phyloP scores from a whole-genome alignment of 2,797 vertebrate genomes.

The Falco rusticolus region DNA sequence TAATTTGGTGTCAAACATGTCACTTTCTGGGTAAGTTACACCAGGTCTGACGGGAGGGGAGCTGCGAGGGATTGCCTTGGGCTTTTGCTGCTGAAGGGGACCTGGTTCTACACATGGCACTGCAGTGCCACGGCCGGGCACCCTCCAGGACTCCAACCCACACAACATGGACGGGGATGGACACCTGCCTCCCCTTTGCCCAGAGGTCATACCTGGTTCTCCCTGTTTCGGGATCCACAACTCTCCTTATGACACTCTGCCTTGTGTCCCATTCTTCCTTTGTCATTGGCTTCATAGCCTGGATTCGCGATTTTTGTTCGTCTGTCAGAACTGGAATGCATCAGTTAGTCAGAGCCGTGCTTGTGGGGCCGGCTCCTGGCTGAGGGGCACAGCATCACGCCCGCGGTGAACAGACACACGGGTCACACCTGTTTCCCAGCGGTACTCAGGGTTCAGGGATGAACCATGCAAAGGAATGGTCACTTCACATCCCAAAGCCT shows the following conservation, averaged over 20 bases:
- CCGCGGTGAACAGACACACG: fast-evolving
- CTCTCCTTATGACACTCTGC: slow-evolving; percentile 91
- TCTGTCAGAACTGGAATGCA: slow-evolving; percentile 87
- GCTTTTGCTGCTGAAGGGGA: neutral
- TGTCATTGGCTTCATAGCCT: slow-evolving; percentile 94
- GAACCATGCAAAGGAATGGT: neutral
- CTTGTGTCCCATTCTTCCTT: slow-evolving; percentile 96
- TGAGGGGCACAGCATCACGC: neutral
- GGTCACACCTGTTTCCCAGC: fast-evolving
- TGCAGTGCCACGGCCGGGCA: neutral
- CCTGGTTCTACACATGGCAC: too few relatives aligned
- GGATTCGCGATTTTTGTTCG: slow-evolving; percentile 93
- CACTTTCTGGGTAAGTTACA: neutral
- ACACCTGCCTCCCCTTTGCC: neutral
- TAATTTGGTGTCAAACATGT: neutral
- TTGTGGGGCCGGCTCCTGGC: neutral
- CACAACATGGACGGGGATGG: fast-evolving
- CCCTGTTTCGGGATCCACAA: slow-evolving; percentile 91
- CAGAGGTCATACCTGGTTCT: slow-evolving; percentile 84
- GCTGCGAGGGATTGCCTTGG: neutral
- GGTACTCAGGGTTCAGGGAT: fast-evolving
- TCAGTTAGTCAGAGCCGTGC: neutral
- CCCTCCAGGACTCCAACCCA: neutral
- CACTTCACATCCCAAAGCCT: neutral
- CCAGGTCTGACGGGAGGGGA: neutral